Evolutionary conservation across 2,113 vertebrate species (phyloP).

Genomic region (Bagarius yarrelli): DNA sequence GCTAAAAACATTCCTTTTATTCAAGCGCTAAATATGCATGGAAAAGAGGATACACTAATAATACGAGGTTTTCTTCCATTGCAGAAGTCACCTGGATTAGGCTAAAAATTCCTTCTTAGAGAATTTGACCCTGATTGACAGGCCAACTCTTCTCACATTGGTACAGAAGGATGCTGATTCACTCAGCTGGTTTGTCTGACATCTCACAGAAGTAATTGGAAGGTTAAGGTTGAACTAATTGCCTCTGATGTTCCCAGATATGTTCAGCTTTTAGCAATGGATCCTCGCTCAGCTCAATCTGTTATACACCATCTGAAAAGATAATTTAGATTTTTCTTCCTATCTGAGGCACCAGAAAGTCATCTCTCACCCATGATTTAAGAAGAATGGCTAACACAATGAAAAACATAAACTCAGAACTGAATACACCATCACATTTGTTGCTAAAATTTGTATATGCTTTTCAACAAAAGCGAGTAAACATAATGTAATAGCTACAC

Average conservation of each 20-base stretch:
- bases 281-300: conserved; percentile 23
- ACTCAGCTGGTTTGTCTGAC: conserved; percentile 56
- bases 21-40: conserved; percentile 60
- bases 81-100: conserved; percentile 23
- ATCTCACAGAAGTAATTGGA: conserved; percentile 51
- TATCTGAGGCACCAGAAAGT: conserved; percentile 30
- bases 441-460: too few relatives aligned
- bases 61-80: conserved; percentile 46
- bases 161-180: conserved; percentile 62
- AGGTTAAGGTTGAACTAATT: conserved; percentile 56
- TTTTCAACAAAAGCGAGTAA: too few relatives aligned
- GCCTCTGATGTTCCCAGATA: conserved; percentile 45
- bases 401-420: not conserved
- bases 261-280: conserved; percentile 36
- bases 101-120: conserved; percentile 22
- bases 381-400: conserved; percentile 16
- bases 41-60: conserved; percentile 50
- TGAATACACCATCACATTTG: not conserved
- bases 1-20: conserved; percentile 62
- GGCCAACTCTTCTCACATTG: conserved; percentile 53
- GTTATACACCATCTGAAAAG: conserved; percentile 11
- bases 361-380: conserved; percentile 24
- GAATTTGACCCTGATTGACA: conserved; percentile 55
- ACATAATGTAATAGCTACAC: too few relatives aligned
- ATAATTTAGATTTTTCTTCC: not conserved